These are phyloP conservation scores for Neria commutata DNA, from an alignment of 2,888 invertebrate species.

Conservation along the genomic window DNA sequence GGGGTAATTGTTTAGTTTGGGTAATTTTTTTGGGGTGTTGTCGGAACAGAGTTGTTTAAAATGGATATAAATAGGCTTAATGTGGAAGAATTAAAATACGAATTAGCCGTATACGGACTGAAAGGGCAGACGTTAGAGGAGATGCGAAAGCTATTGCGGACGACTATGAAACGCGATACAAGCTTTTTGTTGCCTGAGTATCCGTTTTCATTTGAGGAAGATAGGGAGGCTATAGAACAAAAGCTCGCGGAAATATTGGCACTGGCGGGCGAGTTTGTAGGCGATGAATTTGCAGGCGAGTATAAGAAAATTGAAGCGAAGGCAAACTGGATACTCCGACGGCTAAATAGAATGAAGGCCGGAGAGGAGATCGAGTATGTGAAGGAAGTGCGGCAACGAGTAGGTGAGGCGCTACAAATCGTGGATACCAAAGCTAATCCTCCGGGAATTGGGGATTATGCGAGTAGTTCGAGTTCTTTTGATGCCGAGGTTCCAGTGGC, in stretches of 20 bases:
- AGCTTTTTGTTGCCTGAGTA: slow-evolving; percentile 11
- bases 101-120: slow-evolving; percentile 5
- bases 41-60: too few relatives aligned
- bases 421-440: too few relatives aligned
- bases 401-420: background rate
- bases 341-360: background rate
- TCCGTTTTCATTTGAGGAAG: slow-evolving; percentile 15
- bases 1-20: too few relatives aligned
- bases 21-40: too few relatives aligned
- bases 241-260: slow-evolving; percentile 5
- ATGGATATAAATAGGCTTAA: slow-evolving; percentile 17
- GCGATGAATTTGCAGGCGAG: too few relatives aligned
- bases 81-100: slow-evolving; percentile 13
- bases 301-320: slow-evolving; percentile 13
- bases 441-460: too few relatives aligned
- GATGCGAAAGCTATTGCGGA: slow-evolving; percentile 11
- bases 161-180: background rate
- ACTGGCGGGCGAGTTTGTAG: background rate
- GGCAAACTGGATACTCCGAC: slow-evolving; percentile 12
- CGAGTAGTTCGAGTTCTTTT: too few relatives aligned
- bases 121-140: slow-evolving; percentile 4
- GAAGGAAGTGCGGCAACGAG: background rate
- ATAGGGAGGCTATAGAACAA: background rate
- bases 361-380: background rate
- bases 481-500: too few relatives aligned